phyloP scores from a whole-genome alignment of 2,113 vertebrate species.

The Cricetomys ansorgei region DNA sequence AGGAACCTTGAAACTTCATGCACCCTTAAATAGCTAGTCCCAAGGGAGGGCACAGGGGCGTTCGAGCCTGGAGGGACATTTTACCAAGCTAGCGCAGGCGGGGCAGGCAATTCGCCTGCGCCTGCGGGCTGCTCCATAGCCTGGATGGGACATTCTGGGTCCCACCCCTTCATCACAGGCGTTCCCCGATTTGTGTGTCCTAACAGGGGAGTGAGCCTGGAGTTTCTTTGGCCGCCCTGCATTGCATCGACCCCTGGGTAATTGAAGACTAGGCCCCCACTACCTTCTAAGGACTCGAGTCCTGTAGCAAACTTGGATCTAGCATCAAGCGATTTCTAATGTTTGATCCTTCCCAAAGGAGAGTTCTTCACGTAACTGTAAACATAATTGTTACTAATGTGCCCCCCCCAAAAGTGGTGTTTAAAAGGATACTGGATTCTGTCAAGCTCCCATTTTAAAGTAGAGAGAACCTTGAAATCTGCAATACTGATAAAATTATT shows the following conservation, averaged over 20 bases:
- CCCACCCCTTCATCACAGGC: neutral
- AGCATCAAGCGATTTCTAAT: slow-evolving; percentile 62
- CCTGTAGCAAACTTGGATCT: slow-evolving; percentile 38
- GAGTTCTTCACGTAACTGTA: slow-evolving; percentile 81
- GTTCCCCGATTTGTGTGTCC: neutral
- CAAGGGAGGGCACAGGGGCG: slow-evolving; percentile 70
- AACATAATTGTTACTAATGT: slow-evolving; percentile 85
- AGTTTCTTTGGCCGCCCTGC: neutral
- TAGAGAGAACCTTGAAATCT: slow-evolving; percentile 56
- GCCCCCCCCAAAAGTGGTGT: slow-evolving; percentile 73
- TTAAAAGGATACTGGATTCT: slow-evolving; percentile 80
- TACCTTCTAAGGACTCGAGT: neutral
- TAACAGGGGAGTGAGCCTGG: neutral
- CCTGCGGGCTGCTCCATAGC: neutral
- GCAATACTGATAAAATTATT: slow-evolving; percentile 70
- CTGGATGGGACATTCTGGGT: neutral
- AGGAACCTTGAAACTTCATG: slow-evolving; percentile 73
- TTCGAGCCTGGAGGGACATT: neutral
- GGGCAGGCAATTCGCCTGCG: neutral
- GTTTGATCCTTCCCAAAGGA: slow-evolving; percentile 78
- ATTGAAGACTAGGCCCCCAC: neutral
- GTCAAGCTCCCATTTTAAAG: slow-evolving; percentile 61
- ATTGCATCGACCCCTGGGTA: neutral
- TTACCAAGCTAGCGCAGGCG: neutral
- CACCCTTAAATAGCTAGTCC: slow-evolving; percentile 30